These are phyloP conservation scores for Brachionus koreanus DNA, from an alignment of 1,140 invertebrate species.

Conservation along the genomic window DNA sequence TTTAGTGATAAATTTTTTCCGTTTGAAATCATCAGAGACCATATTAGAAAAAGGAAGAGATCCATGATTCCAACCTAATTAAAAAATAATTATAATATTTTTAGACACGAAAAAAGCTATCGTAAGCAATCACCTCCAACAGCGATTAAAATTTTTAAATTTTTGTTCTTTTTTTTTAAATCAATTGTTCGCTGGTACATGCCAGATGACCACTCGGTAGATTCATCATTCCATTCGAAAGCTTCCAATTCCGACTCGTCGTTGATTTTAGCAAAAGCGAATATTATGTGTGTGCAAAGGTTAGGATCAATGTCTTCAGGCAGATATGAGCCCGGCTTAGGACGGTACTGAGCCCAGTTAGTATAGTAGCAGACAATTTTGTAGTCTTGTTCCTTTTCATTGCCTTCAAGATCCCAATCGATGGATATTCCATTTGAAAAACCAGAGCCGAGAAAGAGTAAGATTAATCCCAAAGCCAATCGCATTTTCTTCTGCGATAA, in stretches of 20 bases:
- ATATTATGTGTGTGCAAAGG: constrained; percentile 88
- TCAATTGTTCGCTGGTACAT: constrained; percentile 24
- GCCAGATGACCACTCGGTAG: constrained; percentile 3
- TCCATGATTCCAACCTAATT: constrained; percentile 76
- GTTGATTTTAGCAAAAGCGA: constrained; percentile 79
- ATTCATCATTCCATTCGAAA: constrained; percentile 76
- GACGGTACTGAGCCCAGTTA: constrained; percentile 83
- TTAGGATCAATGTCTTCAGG: constrained; percentile 78
- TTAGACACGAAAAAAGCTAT: neutral
- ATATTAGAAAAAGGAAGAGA: constrained; percentile 68
- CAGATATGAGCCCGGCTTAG: constrained; percentile 75
- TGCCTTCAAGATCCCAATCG: neutral
- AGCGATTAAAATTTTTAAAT: constrained; percentile 18
- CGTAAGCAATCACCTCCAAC: constrained; percentile 62
- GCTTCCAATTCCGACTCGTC: constrained; percentile 66
- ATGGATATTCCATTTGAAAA: neutral
- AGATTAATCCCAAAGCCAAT: constrained; percentile 1
- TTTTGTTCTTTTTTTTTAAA: constrained; percentile 20
- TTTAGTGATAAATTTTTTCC: constrained; percentile 48
- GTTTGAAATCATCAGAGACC: constrained; percentile 65
- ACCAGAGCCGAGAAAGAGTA: neutral
- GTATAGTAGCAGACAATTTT: constrained; percentile 77
- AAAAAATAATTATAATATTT: constrained; percentile 58
- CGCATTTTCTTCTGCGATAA: neutral
- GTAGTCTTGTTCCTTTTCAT: constrained; percentile 1